Percentiles rank a stretch among this genome's conserved stretches.
These are phyloP conservation scores for Eupleurogrammus muticus DNA, from an alignment of 2,797 vertebrate genomes.

Conservation along the genomic window DNA sequence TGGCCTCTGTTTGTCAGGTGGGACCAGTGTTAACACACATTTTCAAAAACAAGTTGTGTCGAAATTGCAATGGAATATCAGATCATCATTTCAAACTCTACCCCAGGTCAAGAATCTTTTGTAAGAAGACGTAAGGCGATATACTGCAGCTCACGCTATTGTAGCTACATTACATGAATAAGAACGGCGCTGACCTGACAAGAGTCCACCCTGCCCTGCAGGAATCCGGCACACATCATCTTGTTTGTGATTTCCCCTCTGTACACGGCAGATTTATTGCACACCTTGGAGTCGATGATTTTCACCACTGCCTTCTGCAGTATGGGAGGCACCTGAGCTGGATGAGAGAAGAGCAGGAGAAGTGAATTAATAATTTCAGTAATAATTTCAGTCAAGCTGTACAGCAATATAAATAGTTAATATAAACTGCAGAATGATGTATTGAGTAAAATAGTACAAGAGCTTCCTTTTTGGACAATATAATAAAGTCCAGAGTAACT, in stretches of 20 bases:
- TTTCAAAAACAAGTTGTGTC: constrained; percentile 14
- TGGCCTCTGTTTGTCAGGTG: constrained; percentile 26
- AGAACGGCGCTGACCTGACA: constrained; percentile 88
- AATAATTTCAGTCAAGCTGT: neutral
- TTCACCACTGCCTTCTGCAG: constrained; percentile 92
- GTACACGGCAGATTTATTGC: constrained; percentile 89
- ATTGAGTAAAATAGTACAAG: too few species aligned
- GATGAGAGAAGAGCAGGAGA: constrained; percentile 19
- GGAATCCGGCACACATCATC: constrained; percentile 97
- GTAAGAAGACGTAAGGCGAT: constrained; percentile 39
- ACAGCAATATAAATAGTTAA: neutral
- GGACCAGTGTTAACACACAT: neutral
- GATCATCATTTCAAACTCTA: constrained; percentile 19
- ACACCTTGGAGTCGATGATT: constrained; percentile 91
- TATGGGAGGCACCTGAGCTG: constrained; percentile 83
- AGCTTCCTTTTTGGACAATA: too few species aligned
- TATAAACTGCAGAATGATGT: too few species aligned
- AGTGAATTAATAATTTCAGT: constrained; percentile 1
- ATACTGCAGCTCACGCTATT: constrained; percentile 24
- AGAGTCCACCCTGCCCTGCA: constrained; percentile 92
- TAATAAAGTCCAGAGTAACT: neutral
- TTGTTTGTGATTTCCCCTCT: constrained; percentile 88
- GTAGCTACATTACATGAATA: neutral
- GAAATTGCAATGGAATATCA: neutral
- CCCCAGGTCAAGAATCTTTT: constrained; percentile 7